Base-by-base conservation (phyloP, 2,113 vertebrate genomes). In the Triplophysa dalaica region DNA sequence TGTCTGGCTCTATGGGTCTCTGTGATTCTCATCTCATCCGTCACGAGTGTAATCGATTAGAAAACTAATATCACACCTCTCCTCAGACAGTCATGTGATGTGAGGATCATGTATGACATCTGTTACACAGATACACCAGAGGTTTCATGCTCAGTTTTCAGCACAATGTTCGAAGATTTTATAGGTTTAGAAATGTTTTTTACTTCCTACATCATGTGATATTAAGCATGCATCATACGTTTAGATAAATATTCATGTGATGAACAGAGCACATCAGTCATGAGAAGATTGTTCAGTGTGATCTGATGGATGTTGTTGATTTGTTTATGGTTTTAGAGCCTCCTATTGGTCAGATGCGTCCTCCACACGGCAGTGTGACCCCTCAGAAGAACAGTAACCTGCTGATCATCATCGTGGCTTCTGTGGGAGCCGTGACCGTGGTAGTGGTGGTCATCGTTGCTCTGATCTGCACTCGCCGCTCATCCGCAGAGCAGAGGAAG, bases 401-500 rank as follows among this genome's bases (percentile, higher is more conserved):
- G 48, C 91, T 98, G n/a, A 93, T 98, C 45, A 92, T 98, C 87
- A 90, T 97, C 0, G 92, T 98, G 24, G 94, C 96, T 56, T 96
- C 96, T 0, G 89, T 98, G 0, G 96, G 96, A 0, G 90, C 94
- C 9, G 87, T 98, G 62, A 95, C 93, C 0, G 91, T 96, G 65
- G 90, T 96, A 0, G 94, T 92, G 6, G 93, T 96, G 48, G 94
- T 90, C 56, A 92, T 92, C 0, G 94, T 94, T 76, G 96, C 95
- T 0, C 91, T 98, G 33, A 94, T 98, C 85, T 98, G 97, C 81
- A 97, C 96, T 9, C 89, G 94, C 0, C 93, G 94, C 24, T 97
- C 96, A 4, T 97, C 96, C 0, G 95, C 94, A 0, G 95, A 97
- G 79, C 96, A 98, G 88, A 95, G 95, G 76, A 98, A 98, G 97